These are phyloP conservation scores for Syrista parreyssii DNA, from an alignment of 2,888 invertebrate species.

Conservation along the genomic window DNA sequence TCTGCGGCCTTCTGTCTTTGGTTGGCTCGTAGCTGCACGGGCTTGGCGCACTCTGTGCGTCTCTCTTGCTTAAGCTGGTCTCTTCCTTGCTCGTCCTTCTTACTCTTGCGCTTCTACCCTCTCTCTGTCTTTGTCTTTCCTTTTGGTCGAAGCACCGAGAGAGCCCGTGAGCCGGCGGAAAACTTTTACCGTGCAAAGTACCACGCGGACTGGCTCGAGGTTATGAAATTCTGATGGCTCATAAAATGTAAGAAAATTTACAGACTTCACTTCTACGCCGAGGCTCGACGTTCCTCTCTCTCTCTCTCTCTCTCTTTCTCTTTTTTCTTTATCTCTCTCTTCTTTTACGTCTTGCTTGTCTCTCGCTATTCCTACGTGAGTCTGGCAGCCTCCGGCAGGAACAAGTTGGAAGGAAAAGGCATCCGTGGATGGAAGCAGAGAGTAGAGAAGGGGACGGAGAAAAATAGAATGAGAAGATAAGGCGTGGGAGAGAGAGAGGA, in stretches of 20 bases:
- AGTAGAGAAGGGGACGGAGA: constrained; percentile 25
- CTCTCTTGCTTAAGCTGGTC: background rate
- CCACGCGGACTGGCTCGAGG: constrained; percentile 66
- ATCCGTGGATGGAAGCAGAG: background rate
- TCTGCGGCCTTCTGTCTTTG: no score
- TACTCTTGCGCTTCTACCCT: constrained; percentile 19
- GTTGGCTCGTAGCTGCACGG: no score
- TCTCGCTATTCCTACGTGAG: constrained; percentile 71
- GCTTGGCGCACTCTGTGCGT: no score
- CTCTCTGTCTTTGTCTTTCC: constrained; percentile 20
- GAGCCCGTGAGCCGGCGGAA: constrained; percentile 43
- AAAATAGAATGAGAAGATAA: background rate
- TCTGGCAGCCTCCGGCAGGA: constrained; percentile 68
- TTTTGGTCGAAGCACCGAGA: constrained; percentile 21
- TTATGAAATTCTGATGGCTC: constrained; percentile 68
- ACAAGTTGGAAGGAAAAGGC: constrained; percentile 65
- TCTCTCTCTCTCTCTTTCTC: constrained; percentile 28
- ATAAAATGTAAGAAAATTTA: constrained; percentile 68
- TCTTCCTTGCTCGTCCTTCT: constrained; percentile 14
- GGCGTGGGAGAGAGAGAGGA: constrained; percentile 27
- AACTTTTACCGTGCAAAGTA: constrained; percentile 66
- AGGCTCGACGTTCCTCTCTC: constrained; percentile 23
- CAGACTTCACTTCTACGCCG: constrained; percentile 58
- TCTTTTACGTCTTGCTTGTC: constrained; percentile 28
- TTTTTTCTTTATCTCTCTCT: constrained; percentile 27